phyloP scores from a whole-genome alignment of 2,113 vertebrate genomes.

The Perca flavescens region DNA sequence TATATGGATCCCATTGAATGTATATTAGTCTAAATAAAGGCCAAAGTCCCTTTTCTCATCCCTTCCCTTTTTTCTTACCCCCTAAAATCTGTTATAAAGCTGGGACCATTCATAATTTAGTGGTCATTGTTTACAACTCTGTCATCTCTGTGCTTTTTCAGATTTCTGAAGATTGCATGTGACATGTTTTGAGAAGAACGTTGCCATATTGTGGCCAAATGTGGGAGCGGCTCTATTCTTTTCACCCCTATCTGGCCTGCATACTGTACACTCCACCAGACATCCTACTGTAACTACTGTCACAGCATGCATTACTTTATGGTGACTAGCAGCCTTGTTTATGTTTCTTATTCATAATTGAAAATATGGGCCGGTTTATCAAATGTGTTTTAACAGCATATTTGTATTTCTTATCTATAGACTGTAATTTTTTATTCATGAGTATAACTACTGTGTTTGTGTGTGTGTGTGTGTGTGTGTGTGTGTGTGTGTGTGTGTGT shows the following conservation, averaged over 20 bases:
- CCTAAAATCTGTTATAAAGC: slow-evolving; percentile 37
- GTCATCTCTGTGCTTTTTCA: slow-evolving; percentile 53
- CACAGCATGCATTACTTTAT: not conserved
- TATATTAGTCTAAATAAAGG: slow-evolving; percentile 36
- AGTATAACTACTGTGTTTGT: no score
- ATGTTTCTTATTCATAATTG: not conserved
- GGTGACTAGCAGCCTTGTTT: not conserved
- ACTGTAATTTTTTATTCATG: no score
- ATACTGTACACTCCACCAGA: slow-evolving; percentile 1
- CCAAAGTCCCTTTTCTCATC: slow-evolving; percentile 54
- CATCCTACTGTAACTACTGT: slow-evolving; percentile 22
- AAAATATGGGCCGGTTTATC: not conserved
- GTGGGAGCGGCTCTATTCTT: slow-evolving; percentile 40
- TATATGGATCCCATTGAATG: not conserved
- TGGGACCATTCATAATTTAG: slow-evolving; percentile 63
- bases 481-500: no score
- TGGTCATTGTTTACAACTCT: slow-evolving; percentile 59
- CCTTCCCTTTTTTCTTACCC: not conserved
- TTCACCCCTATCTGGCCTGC: slow-evolving; percentile 15
- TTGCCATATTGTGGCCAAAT: slow-evolving; percentile 41
- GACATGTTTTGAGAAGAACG: slow-evolving; percentile 57
- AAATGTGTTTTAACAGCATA: not conserved
- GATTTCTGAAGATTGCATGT: slow-evolving; percentile 37
- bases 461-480: no score
- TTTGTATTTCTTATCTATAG: not conserved